A percentile compares a stretch with the other conserved stretches of the same genome.
Evolutionary conservation across 2,888 invertebrate species (phyloP).

Genomic region (Trissolcus brochymenae): DNA sequence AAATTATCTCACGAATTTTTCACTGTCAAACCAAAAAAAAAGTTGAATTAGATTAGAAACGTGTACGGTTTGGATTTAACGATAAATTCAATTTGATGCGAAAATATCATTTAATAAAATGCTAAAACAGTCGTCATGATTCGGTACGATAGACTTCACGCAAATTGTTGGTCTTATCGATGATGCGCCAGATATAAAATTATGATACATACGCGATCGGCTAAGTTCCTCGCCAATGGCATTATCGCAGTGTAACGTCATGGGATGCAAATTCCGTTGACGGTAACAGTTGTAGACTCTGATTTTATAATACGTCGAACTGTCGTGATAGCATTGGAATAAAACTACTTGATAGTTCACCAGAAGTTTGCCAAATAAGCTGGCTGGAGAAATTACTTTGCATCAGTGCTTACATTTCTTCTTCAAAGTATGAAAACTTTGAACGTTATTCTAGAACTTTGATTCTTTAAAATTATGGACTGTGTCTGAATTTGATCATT

Average conservation of each 20-base stretch:
- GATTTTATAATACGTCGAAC: slow-evolving; percentile 54
- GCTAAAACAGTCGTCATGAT: background rate
- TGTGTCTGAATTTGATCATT: slow-evolving; percentile 44
- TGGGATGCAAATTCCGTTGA: slow-evolving; percentile 34
- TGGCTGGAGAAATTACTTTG: slow-evolving; percentile 50
- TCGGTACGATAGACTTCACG: background rate
- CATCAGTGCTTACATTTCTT: slow-evolving; percentile 53
- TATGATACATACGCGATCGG: slow-evolving; percentile 32
- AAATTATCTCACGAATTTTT: background rate
- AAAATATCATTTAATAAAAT: too few relatives aligned
- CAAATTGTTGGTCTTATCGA: background rate
- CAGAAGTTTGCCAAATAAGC: slow-evolving; percentile 51
- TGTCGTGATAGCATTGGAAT: slow-evolving; percentile 47
- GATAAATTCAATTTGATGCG: too few relatives aligned
- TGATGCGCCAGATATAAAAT: slow-evolving; percentile 20
- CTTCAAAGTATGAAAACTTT: slow-evolving; percentile 42
- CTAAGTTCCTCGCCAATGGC: slow-evolving; percentile 13
- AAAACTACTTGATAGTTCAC: slow-evolving; percentile 49
- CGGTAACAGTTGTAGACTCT: slow-evolving; percentile 45
- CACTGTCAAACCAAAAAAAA: too few relatives aligned
- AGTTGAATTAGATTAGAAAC: too few relatives aligned
- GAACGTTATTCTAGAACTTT: slow-evolving; percentile 51
- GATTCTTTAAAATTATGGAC: slow-evolving; percentile 46
- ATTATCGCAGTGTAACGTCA: slow-evolving; percentile 30
- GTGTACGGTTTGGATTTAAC: too few relatives aligned